Evolutionary conservation across 2,888 invertebrate genomes (phyloP).

Genomic region (Trachelus stipa): DNA sequence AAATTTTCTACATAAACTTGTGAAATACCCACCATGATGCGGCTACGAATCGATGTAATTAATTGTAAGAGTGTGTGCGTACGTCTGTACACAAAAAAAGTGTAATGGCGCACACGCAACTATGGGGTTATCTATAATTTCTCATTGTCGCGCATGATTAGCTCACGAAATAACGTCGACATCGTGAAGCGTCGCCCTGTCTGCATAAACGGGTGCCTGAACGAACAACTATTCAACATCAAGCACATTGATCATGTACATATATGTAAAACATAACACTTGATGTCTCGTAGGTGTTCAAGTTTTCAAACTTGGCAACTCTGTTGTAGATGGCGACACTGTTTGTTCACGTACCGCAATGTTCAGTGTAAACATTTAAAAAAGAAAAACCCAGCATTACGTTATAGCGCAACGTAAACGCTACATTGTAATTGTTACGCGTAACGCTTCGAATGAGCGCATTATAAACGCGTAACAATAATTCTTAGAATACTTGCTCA

Average conservation of each 20-base stretch:
- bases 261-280: constrained; percentile 21
- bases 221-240: neutral
- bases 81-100: neutral
- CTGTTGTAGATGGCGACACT: neutral
- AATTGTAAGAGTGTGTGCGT: constrained; percentile 1
- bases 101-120: neutral
- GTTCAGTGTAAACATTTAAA: constrained; percentile 1
- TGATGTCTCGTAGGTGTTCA: constrained; percentile 21
- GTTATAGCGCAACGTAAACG: neutral
- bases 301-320: neutral
- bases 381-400: neutral
- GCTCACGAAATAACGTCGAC: neutral
- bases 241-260: neutral
- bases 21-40: constrained; percentile 3
- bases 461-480: constrained; percentile 11
- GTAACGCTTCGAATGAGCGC: constrained; percentile 2
- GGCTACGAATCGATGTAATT: constrained; percentile 13
- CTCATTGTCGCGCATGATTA: neutral
- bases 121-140: neutral
- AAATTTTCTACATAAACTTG: constrained; percentile 6
- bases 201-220: constrained; percentile 12
- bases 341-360: neutral
- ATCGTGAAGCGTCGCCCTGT: neutral
- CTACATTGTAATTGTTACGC: neutral
- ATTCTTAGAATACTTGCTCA: constrained; percentile 31